phyloP scores from a whole-genome alignment of 2,113 vertebrate genomes.

The Ciconia boyciana region DNA sequence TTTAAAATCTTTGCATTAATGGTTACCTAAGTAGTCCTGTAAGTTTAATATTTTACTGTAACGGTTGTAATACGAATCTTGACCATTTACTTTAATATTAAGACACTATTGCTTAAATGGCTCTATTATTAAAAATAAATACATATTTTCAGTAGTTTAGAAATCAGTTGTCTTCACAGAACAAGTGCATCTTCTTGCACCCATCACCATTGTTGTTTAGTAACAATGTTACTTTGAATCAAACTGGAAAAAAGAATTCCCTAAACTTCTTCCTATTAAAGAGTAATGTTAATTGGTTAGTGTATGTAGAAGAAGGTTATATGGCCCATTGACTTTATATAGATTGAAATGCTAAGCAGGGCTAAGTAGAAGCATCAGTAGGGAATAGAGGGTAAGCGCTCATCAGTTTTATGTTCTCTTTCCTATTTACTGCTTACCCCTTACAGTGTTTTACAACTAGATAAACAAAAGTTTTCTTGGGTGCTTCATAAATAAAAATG shows the following conservation, averaged over 20 bases:
- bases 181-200: background rate
- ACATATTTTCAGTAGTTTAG: background rate
- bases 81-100: background rate
- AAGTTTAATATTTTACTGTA: background rate
- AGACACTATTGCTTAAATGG: background rate
- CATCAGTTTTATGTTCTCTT: conserved; percentile 68
- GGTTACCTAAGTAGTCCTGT: background rate
- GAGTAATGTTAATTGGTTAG: conserved; percentile 70
- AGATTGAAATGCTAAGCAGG: conserved; percentile 77
- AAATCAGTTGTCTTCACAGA: background rate
- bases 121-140: background rate
- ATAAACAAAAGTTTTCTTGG: conserved; percentile 32
- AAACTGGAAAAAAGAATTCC: conserved; percentile 45
- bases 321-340: conserved; percentile 73
- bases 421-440: conserved; percentile 72
- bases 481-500: conserved; percentile 35
- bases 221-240: conserved; percentile 36
- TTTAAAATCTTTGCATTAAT: background rate
- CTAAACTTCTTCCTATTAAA: conserved; percentile 69
- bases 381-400: conserved; percentile 64
- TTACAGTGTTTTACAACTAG: conserved; percentile 60
- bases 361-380: conserved; percentile 63
- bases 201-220: background rate
- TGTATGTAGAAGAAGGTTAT: conserved; percentile 62
- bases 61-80: background rate